A percentile compares a stretch with the other conserved stretches of the same genome.
These are phyloP conservation scores for Platynereis dumerilii DNA, from an alignment of 2,888 invertebrate species.

Conservation along the genomic window DNA sequence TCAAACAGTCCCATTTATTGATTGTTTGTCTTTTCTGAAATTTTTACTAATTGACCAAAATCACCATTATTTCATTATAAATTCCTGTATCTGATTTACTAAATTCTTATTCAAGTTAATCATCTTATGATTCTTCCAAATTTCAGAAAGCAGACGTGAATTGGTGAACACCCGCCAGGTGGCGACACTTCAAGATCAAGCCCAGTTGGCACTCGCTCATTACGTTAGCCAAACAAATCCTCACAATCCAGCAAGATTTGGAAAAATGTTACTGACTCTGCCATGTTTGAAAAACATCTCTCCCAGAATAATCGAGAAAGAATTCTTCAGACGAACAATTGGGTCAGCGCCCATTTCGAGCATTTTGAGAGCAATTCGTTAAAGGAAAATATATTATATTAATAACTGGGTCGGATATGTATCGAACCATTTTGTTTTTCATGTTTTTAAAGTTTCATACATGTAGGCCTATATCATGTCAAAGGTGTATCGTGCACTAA, in stretches of 20 bases:
- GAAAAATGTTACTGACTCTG: constrained; percentile 39
- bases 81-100: background rate
- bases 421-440: too few relatives aligned
- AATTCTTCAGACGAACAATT: constrained; percentile 17
- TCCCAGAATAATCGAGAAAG: constrained; percentile 27
- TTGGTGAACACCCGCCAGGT: constrained; percentile 32
- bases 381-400: too few relatives aligned
- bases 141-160: constrained; percentile 25
- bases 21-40: too few relatives aligned
- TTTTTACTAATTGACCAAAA: too few relatives aligned
- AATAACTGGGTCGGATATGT: too few relatives aligned
- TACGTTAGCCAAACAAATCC: constrained; percentile 39
- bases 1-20: too few relatives aligned
- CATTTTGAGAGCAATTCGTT: too few relatives aligned
- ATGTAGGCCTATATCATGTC: too few relatives aligned
- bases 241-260: constrained; percentile 39
- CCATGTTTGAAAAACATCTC: constrained; percentile 34
- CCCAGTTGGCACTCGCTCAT: constrained; percentile 42
- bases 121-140: background rate
- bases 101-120: background rate
- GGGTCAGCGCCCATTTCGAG: background rate
- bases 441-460: too few relatives aligned
- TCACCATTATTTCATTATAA: background rate
- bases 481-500: too few relatives aligned
- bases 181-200: constrained; percentile 41